phyloP scores from a whole-genome alignment of 2,113 vertebrate genomes.

The Eurystomus gularis region DNA sequence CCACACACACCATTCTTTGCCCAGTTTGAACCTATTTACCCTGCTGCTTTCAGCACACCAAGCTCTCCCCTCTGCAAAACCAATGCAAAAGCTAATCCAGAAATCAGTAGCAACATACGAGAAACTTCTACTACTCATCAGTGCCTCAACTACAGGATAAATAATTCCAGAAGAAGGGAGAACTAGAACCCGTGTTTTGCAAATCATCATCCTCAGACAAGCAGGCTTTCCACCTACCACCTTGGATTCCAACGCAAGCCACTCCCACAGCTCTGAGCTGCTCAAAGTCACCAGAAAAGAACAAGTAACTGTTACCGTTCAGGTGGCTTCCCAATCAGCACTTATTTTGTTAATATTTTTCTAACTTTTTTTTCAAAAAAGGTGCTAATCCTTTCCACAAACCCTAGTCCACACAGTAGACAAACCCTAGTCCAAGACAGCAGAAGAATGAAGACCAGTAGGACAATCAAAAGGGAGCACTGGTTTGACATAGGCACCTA shows the following conservation, averaged over 20 bases:
- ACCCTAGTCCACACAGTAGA: too few species aligned
- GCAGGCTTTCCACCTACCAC: background rate
- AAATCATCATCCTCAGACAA: background rate
- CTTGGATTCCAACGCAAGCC: background rate
- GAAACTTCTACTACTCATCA: background rate
- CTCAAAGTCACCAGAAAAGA: background rate
- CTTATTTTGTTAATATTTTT: fast-evolving
- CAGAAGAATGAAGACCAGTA: background rate
- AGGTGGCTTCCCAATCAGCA: background rate
- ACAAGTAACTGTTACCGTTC: background rate
- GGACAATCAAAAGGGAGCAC: background rate
- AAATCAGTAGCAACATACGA: background rate
- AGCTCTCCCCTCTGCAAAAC: background rate
- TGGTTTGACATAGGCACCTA: background rate
- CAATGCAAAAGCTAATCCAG: background rate
- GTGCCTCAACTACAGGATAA: background rate
- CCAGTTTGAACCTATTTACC: background rate
- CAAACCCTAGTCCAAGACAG: background rate
- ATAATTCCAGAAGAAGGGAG: background rate
- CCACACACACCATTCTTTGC: background rate
- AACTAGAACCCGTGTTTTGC: background rate
- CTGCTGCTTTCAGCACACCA: background rate
- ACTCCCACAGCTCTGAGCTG: background rate
- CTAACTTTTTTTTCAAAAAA: background rate
- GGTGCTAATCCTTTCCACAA: background rate